These are phyloP conservation scores for Ascidia mentula DNA, from an alignment of 23 tunicate species.

Conservation along the genomic window DNA sequence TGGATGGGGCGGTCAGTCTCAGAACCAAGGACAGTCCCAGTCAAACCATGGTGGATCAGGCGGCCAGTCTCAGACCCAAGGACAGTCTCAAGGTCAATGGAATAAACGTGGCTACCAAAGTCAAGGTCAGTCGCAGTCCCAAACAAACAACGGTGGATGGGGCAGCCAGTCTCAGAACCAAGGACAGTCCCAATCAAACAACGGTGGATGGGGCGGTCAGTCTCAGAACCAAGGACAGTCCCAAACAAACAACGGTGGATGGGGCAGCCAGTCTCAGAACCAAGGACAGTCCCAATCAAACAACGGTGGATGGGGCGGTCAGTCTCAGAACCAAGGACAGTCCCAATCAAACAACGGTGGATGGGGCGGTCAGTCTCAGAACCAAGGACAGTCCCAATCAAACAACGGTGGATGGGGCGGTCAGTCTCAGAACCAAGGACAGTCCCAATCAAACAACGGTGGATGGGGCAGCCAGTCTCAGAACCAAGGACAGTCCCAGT, in stretches of 20 bases:
- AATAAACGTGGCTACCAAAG: neutral
- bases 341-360: conserved; percentile 13
- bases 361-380: neutral
- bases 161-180: conserved; percentile 9
- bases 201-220: neutral
- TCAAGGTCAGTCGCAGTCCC: conserved; percentile 13
- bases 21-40: conserved; percentile 28
- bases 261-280: conserved; percentile 12
- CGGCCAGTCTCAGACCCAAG: conserved; percentile 15
- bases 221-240: conserved; percentile 5
- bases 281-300: conserved; percentile 21
- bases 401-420: neutral
- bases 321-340: conserved; percentile 18
- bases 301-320: conserved; percentile 12
- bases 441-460: neutral
- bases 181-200: conserved; percentile 13
- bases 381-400: conserved; percentile 2
- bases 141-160: neutral
- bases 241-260: conserved; percentile 4
- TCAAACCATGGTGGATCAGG: neutral
- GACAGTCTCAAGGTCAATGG: neutral
- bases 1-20: neutral
- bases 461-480: conserved; percentile 25
- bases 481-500: conserved; percentile 30
- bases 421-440: conserved; percentile 8